Percentiles rank a stretch among this genome's conserved stretches.
Evolutionary conservation across 2,888 invertebrate species (phyloP).

Genomic region (Oscheius sp.): DNA sequence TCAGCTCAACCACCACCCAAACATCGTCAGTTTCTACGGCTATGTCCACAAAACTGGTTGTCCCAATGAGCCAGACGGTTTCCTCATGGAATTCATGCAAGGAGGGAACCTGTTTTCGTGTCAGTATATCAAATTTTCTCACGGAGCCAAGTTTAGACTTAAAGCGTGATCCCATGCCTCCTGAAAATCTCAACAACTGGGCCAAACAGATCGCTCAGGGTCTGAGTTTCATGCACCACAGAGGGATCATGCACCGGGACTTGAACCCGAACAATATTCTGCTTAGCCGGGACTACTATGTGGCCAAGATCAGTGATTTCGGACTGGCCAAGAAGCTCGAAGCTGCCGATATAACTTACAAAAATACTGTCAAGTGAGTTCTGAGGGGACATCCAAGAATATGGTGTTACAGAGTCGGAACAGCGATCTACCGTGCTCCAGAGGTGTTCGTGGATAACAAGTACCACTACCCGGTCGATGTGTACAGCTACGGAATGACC

Average conservation of each 20-base stretch:
- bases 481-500: constrained; percentile 16
- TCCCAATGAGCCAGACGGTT: neutral
- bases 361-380: neutral
- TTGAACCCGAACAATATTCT: constrained; percentile 26
- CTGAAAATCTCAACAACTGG: neutral
- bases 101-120: constrained; percentile 6
- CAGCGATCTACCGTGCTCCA: neutral
- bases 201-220: constrained; percentile 9
- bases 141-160: neutral
- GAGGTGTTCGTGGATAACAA: neutral
- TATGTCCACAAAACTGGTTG: neutral
- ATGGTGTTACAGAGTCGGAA: neutral
- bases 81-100: constrained; percentile 23
- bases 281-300: neutral
- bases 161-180: neutral
- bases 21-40: constrained; percentile 22
- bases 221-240: constrained; percentile 12
- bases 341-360: neutral
- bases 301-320: constrained; percentile 1
- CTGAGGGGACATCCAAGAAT: too few relatives aligned
- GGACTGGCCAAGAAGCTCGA: neutral
- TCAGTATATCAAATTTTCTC: constrained; percentile 6
- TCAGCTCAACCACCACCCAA: constrained; percentile 29
- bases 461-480: constrained; percentile 11
- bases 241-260: constrained; percentile 14